phyloP scores from a whole-genome alignment of 2,888 invertebrate genomes.

The Pyrgus malvae region DNA sequence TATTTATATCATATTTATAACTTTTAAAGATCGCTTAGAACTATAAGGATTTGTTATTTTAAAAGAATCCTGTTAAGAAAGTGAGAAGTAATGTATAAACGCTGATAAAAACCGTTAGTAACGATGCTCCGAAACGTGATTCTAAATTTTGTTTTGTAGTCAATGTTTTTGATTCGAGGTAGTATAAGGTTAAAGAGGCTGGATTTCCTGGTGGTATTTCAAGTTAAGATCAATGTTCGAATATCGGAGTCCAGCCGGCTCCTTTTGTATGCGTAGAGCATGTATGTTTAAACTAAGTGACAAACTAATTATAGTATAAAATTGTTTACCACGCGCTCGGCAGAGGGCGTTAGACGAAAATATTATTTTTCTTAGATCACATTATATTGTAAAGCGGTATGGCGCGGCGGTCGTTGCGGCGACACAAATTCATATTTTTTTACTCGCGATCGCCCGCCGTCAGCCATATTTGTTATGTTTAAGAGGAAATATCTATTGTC shows the following conservation, averaged over 20 bases:
- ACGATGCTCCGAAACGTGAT: conserved; percentile 46
- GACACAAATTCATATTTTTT: conserved; percentile 71
- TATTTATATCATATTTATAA: conserved; percentile 22
- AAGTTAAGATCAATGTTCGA: too few relatives aligned
- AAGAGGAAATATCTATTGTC: conserved; percentile 82
- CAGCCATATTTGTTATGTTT: conserved; percentile 78
- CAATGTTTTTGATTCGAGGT: conserved; percentile 61
- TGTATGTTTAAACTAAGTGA: conserved; percentile 60
- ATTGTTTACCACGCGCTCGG: conserved; percentile 75
- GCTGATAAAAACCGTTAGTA: conserved; percentile 41
- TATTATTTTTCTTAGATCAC: conserved; percentile 82
- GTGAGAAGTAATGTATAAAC: conserved; percentile 54
- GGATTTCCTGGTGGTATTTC: conserved; percentile 23
- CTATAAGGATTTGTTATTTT: conserved; percentile 24
- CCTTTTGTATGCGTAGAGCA: conserved; percentile 61
- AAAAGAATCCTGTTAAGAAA: conserved; percentile 57
- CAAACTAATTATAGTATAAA: conserved; percentile 79
- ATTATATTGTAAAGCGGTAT: conserved; percentile 78
- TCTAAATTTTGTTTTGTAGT: conserved; percentile 75
- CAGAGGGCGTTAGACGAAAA: conserved; percentile 74
- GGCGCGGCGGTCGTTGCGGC: conserved; percentile 42
- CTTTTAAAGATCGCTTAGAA: conserved; percentile 24
- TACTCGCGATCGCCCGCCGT: conserved; percentile 55
- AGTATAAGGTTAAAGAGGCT: conserved; percentile 31
- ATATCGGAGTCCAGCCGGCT: conserved; percentile 24